Evolutionary conservation across 2,888 invertebrate genomes (phyloP), one percentile per base, ranked within the genome.

Genomic region (Mimas tiliae): DNA sequence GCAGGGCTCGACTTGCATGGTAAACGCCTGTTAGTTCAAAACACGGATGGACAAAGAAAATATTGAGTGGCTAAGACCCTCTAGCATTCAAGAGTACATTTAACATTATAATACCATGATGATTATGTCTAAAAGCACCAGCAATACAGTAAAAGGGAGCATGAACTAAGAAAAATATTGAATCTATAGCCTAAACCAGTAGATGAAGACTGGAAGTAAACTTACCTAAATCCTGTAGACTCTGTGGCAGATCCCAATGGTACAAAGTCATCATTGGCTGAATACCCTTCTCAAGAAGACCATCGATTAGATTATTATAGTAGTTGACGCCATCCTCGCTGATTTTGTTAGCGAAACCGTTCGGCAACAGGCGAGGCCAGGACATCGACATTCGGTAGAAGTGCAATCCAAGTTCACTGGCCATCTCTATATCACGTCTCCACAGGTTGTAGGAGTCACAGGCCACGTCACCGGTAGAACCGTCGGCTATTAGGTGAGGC

Each of bases 221-320:
- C 58, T 21, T 33, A 65, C 65, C 65, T 3, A 65, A 21, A 11
- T 65, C 51, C 80, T 87, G 78, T 0, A 91, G 73, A 1, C 73
- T 74, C 65, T 85, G 80, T 0, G 89, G 89, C 34, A 89, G 68
- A 64, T 91, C 90, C 88, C 86, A 90, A 62, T 90, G 91, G 72
- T 84, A 89, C 3, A 91, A 58, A 4, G 94, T 94, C 11, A 94
- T 74, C 63, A 88, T 9, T 11, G 69, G 68, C 12, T 69, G 66
- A 11, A 71, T 68, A 12, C 93, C 94, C 48, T 94, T 92, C 19
- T 79, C 87, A 21, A 95, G 73, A 12, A 97, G 88, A 62, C 94
- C 95, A 77, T 96, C 89, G 48, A 97, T 95, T 48, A 97, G 81
- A 63, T 95, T 89, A 74, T 95, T 95, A 84, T 97, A 97, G 84